Conservation (phyloP, 1,140 invertebrate species). For the Trachelipus rathkii region DNA sequence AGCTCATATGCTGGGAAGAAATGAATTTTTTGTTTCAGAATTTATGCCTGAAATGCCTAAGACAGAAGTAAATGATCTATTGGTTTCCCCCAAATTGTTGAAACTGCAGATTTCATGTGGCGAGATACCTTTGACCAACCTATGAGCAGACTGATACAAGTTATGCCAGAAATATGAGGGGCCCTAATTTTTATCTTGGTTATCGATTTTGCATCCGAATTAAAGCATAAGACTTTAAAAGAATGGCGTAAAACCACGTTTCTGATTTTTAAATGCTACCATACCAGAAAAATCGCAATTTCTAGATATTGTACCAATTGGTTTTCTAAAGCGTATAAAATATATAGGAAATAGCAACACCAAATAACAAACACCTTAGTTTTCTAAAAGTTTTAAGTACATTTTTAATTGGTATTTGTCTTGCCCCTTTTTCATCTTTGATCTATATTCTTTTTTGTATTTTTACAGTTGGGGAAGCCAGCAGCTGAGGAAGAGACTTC, state of each 20-base stretch:
- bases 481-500: background rate
- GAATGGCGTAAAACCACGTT: too few species aligned
- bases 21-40: background rate
- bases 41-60: background rate
- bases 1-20: background rate
- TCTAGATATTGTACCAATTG: too few species aligned
- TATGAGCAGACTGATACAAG: background rate
- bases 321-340: too few species aligned
- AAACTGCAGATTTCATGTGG: background rate
- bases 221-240: too few species aligned
- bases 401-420: background rate
- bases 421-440: too few species aligned
- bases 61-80: background rate
- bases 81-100: background rate
- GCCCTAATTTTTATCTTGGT: too few species aligned
- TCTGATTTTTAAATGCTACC: too few species aligned
- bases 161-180: background rate
- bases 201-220: too few species aligned
- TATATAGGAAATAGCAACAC: too few species aligned
- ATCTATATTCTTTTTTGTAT: background rate
- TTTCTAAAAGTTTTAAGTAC: background rate
- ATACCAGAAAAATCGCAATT: too few species aligned
- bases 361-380: too few species aligned
- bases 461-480: background rate
- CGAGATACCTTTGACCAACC: background rate